Evolutionary conservation across 2,797 vertebrate genomes (phyloP), one percentile per base, ranked within the genome.

Genomic region (Macroramphosus scolopax): DNA sequence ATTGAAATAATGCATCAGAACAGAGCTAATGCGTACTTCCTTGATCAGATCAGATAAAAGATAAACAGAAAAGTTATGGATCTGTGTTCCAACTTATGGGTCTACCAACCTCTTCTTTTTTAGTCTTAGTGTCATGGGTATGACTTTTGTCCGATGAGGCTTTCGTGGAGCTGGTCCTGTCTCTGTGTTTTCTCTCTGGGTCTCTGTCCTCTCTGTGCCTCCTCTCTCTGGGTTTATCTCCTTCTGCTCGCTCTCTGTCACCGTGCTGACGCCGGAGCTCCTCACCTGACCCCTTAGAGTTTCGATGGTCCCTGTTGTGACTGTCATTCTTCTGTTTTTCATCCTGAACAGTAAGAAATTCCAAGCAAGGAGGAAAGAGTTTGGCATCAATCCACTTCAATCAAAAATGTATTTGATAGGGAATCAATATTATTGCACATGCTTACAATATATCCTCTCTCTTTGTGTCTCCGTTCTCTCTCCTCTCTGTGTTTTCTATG

Each of bases 391-490:
- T 22, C 20, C 20, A 22, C 20, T 22, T 3, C 20, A 38, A 26
- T 1, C 13, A 10, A 0, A 8, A 31, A 31, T n/a, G n/a, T n/a
- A n/a, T n/a, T n/a, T n/a, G n/a, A n/a, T n/a, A n/a, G n/a, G n/a
- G 5, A 25, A 33, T n/a, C 6, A 31, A 15, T 20, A 11, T 11
- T 8, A 18, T 11, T 18, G 15, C 12, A 20, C 7, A 58, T 36
- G 12, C 70, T 60, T 68, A 89, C 81, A 12, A 75, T 78, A 73
- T 82, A 59, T 65, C 73, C 84, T 70, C 69, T 82, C 33, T 87
- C 79, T 64, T 28, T 77, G 53, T 72, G 84, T 52, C 77, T 87
- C 48, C 53, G 80, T 46, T 91, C 90, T 76, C 4, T 71, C 8
- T 90, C 85, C 42, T 88, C 89, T 71, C 34, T 85, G 50, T 77